Base-by-base conservation (phyloP, 2,113 vertebrate genomes). In the Clinocottus analis region DNA sequence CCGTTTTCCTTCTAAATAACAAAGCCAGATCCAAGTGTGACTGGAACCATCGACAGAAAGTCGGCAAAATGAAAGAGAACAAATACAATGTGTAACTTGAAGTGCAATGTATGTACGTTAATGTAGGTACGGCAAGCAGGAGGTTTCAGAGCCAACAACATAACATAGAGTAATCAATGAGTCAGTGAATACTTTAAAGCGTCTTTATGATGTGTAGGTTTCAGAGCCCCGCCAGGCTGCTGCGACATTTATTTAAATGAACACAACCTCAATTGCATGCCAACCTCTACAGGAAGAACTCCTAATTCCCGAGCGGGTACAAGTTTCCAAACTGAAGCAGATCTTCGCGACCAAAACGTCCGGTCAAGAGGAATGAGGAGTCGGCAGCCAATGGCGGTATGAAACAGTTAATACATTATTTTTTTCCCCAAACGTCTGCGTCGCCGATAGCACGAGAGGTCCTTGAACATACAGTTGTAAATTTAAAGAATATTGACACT, bases 141-240 rank as follows among this genome's bases (percentile, higher is more conserved):
- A 45, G 39, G 17, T 25, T 47, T 39, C 29, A 5, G 14, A 27
- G 13, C 6, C 21, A 6, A 35, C 21, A 5, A 12, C 31, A 39
- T 3, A 51, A 51, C 12, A 35, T 41, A 19, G 0, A 49, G 12
- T 66, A 66, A 72, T 64, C 45, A 72, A 45, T 21, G 71, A 51
- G 31, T 60, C 53, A 31, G 5, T 31, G 7, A 49, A 37, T 27
- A 25, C 10, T 58, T 56, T 21, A 21, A 31, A 21, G 65, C 45
- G 41, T 35, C 19, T 55, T 64, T 43, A 56, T 65, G 35, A 19
- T 64, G 37, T 59, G 37, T 6, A 59, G 74, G n/a, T n/a, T n/a
- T n/a, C 29, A 37, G 45, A 77, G 53, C 39, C 41, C 19, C 0
- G 19, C 7, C 7, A 49, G 19, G 47, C 49, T 23, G 49, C 49